Percentiles rank a stretch among this genome's conserved stretches.
These are phyloP conservation scores for Tuberolachnus salignus DNA, from an alignment of 2,888 invertebrate genomes.

Conservation along the genomic window DNA sequence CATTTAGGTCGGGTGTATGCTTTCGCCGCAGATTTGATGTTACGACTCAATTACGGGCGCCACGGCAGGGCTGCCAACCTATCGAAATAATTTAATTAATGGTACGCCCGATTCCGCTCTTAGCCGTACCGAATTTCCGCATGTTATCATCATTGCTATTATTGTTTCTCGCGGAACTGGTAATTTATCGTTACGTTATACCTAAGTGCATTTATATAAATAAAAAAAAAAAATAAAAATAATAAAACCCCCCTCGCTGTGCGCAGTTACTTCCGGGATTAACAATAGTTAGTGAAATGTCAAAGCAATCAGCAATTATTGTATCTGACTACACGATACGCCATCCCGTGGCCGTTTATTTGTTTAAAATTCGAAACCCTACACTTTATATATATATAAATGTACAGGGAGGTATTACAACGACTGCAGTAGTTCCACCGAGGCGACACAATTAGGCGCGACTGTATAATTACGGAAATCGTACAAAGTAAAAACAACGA, in stretches of 20 bases:
- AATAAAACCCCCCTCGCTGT: too few relatives aligned
- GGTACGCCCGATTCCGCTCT: slow-evolving; percentile 17
- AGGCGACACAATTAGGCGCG: slow-evolving; percentile 22
- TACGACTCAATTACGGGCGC: slow-evolving; percentile 2
- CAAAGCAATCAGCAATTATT: slow-evolving; percentile 45
- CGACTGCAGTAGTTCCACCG: not conserved
- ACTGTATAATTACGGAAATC: not conserved
- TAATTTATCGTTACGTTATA: too few relatives aligned
- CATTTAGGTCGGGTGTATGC: not conserved
- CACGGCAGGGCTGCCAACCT: too few relatives aligned
- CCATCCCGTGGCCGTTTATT: slow-evolving; percentile 36
- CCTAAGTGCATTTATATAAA: too few relatives aligned
- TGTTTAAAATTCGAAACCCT: slow-evolving; percentile 37
- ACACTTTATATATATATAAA: slow-evolving; percentile 24
- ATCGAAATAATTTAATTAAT: slow-evolving; percentile 17
- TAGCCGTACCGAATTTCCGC: slow-evolving; percentile 18
- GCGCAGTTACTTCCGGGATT: slow-evolving; percentile 7
- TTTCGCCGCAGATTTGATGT: not conserved
- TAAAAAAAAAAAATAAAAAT: too few relatives aligned
- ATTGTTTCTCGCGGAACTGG: not conserved
- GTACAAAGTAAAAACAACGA: slow-evolving; percentile 8
- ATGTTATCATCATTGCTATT: slow-evolving; percentile 22
- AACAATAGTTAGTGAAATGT: slow-evolving; percentile 50
- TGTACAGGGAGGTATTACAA: not conserved
- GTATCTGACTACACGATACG: slow-evolving; percentile 27